Percentiles rank a stretch among this genome's conserved stretches.
These are phyloP conservation scores for Apistogramma diplotaenia DNA, from an alignment of 2,113 vertebrate species.

Conservation along the genomic window DNA sequence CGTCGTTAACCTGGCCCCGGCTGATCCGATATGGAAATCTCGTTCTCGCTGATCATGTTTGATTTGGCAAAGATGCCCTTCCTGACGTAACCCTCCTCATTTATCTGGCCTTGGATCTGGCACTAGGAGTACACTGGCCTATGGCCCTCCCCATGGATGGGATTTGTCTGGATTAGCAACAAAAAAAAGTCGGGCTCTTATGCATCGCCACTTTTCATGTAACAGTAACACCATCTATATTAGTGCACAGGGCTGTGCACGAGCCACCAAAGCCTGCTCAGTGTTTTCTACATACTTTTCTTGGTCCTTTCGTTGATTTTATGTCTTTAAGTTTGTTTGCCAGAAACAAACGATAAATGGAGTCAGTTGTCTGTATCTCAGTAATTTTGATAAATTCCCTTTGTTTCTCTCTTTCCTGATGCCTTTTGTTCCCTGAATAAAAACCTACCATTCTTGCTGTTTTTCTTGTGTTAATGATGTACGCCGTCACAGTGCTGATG, in stretches of 20 bases:
- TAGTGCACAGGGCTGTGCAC: neutral
- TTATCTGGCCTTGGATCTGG: fast-evolving
- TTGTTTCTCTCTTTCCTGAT: neutral
- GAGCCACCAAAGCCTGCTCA: fast-evolving
- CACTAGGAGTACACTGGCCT: neutral
- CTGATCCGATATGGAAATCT: neutral
- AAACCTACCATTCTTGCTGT: neutral
- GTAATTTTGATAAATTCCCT: neutral
- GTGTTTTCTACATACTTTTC: neutral
- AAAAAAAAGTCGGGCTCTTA: neutral
- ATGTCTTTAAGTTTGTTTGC: neutral
- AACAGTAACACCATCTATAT: neutral
- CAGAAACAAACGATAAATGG: neutral
- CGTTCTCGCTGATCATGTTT: neutral
- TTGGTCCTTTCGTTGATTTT: neutral
- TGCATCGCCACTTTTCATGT: neutral
- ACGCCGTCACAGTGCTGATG: neutral
- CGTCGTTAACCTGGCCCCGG: neutral
- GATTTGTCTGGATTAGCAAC: too few species aligned
- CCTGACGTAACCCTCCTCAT: neutral
- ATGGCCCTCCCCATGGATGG: neutral
- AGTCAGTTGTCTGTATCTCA: neutral
- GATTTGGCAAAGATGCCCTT: neutral
- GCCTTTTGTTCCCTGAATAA: neutral
- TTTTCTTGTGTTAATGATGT: neutral